Base-by-base conservation (phyloP, 2,797 vertebrate species). In the Xerus rutilus region DNA sequence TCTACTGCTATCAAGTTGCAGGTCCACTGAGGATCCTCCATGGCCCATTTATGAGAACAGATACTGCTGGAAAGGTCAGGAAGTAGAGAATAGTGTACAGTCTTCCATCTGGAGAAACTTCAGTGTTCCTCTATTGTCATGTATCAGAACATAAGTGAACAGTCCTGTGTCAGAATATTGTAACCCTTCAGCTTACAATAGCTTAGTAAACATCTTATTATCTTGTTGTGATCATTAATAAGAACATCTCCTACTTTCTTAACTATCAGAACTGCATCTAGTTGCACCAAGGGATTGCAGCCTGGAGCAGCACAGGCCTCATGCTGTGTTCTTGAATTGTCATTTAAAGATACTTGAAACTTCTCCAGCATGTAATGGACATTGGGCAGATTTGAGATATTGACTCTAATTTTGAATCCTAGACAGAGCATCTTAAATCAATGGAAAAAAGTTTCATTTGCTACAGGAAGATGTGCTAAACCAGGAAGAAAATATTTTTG, bases 331-430 rank as follows among this genome's bases (percentile, higher is more conserved):
- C 15, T 9, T 39, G 64, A 21, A 70, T 79, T 64, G 47, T 35
- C 30, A 30, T 39, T 81, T 74, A 73, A 90, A 20, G 35, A 20
- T n/a, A n/a, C 69, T 25, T 32, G 12, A 62, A 21, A 65, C 0
- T 45, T 85, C 74, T 52, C 12, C n/a, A 65, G 5, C 17, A 35
- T 81, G 35, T 35, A 57, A 25, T 1, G n/a, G 12, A 91, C 6
- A 59, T 3, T 52, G 78, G 59, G 64, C 0, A 65, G 39, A 69
- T 82, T 95, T 52, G 25, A 91, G n/a, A 84, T n/a, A 57, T 43
- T 89, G n/a, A 70, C 52, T 83, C 35, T 74, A 82, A 88, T 54
- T 91, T 86, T 79, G 65, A 91, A 91, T 65, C 30, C 32, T 64
- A 70, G 32, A 74, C 4, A 45, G 25, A 85, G 1, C 54, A 3